phyloP scores from a whole-genome alignment of 2,113 vertebrate species.

The Opisthocomus hoazin region DNA sequence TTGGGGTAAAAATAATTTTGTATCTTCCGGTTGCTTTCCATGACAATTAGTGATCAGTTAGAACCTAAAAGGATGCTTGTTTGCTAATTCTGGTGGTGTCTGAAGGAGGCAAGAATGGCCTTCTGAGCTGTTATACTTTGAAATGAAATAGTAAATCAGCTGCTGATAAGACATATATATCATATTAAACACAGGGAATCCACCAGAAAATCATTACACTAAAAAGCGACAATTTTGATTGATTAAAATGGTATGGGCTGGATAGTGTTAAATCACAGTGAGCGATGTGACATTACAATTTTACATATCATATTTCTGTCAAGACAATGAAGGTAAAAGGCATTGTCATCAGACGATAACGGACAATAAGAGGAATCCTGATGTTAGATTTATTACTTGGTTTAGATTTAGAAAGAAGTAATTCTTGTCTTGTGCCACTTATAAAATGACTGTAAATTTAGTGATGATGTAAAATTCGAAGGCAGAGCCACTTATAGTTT shows the following conservation, averaged over 20 bases:
- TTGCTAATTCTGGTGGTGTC: slow-evolving; percentile 80
- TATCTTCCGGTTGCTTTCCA: not conserved
- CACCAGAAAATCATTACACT: slow-evolving; percentile 90
- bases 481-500: slow-evolving; percentile 86
- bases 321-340: slow-evolving; percentile 93
- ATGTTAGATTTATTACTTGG: slow-evolving; percentile 90
- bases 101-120: slow-evolving; percentile 71
- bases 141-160: slow-evolving; percentile 86
- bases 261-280: slow-evolving; percentile 93
- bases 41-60: slow-evolving; percentile 41
- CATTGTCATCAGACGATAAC: slow-evolving; percentile 91
- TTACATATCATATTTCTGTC: slow-evolving; percentile 97
- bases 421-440: slow-evolving; percentile 93
- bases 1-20: not conserved
- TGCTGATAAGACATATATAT: slow-evolving; percentile 86
- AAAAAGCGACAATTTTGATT: slow-evolving; percentile 92
- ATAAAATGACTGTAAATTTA: slow-evolving; percentile 92
- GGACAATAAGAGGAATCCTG: slow-evolving; percentile 88
- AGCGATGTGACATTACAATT: slow-evolving; percentile 97
- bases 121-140: slow-evolving; percentile 71
- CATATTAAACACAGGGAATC: slow-evolving; percentile 84
- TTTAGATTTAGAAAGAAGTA: slow-evolving; percentile 91
- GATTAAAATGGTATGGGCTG: slow-evolving; percentile 92
- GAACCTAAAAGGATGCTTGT: slow-evolving; percentile 63
- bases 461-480: slow-evolving; percentile 83